Percentiles rank a stretch among this genome's conserved stretches.
Conservation (phyloP, 2,113 vertebrate species). For the Zosterops hypoxanthus region DNA sequence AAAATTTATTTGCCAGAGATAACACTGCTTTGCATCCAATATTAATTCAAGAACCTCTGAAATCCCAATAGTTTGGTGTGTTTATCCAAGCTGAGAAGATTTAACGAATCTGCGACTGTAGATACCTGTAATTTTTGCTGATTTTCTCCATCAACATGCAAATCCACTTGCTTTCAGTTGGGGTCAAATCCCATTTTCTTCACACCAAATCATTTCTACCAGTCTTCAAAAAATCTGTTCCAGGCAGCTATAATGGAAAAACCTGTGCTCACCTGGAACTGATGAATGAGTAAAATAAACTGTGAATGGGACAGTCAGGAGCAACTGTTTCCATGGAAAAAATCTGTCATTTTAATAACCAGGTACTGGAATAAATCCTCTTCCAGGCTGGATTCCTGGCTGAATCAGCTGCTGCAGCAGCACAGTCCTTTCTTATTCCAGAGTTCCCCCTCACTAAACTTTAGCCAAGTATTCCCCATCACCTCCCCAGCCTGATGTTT, state of each 20-base stretch:
- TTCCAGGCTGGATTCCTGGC: background rate
- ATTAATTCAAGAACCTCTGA: background rate
- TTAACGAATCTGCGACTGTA: background rate
- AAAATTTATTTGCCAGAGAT: background rate
- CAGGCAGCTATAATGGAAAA: constrained; percentile 18
- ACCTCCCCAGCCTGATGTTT: background rate
- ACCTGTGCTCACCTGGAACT: background rate
- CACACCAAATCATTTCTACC: background rate
- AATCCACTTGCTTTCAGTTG: background rate
- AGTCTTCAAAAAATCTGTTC: background rate
- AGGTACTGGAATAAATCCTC: background rate
- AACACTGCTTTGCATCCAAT: background rate
- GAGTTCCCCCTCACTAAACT: background rate
- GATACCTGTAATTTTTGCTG: background rate
- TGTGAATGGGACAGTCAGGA: background rate
- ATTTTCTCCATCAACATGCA: background rate
- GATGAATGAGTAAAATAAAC: constrained; percentile 7
- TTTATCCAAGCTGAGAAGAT: background rate
- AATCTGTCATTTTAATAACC: background rate
- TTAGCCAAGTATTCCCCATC: background rate
- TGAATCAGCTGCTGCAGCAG: background rate
- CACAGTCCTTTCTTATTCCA: background rate
- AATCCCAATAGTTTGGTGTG: background rate
- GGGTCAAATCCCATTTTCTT: background rate
- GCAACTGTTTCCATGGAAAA: constrained; percentile 18